Evolutionary conservation across 1,140 invertebrate species (phyloP), one percentile per base, ranked within the genome.

Genomic region (Mamestra configurata): DNA sequence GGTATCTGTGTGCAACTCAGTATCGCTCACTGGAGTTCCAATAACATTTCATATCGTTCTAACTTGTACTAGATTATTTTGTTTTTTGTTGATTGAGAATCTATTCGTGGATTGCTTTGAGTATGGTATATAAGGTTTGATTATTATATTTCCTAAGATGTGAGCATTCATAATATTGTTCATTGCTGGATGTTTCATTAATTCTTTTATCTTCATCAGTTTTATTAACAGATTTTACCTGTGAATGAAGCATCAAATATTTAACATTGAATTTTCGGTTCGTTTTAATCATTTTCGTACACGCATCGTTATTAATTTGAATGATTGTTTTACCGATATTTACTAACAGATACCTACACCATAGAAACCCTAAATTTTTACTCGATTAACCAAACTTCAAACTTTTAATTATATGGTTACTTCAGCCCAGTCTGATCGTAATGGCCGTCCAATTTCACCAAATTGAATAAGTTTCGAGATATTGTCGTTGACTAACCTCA

Each of bases 391-490:
- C 8, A 40, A 64, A 64, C 31, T 64, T n/a, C 35, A 20, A 20
- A 20, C 10, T 64, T 31, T n/a, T 40, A 37, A 64, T 64, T 40
- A 13, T 64, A 64, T 64, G 35, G 59, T 64, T 64, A 37, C 59
- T 61, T 18, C 18, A 66, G 70, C n/a, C 40, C 20, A 27, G 51
- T 24, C 31, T 20, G 61, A 46, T 68, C n/a, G 55, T 72, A 37
- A 72, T 53, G 49, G 49, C 13, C 46, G 43, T 13, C 64, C 83
- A 84, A 85, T 84, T 87, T 82, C 76, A 46, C 49, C 79, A 87
- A 87, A 87, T 89, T 85, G 82, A 87, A 89, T 86, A 89, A 89
- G 83, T 89, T 89, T 82, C 82, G 76, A 86, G 84, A 82, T 77
- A 87, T 87, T 84, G 83, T 84, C 71, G 79, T 51, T 15, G 51